Evolutionary conservation across 2,888 invertebrate genomes (phyloP), one percentile per base, ranked within the genome.

Genomic region (Cantharis rustica): DNA sequence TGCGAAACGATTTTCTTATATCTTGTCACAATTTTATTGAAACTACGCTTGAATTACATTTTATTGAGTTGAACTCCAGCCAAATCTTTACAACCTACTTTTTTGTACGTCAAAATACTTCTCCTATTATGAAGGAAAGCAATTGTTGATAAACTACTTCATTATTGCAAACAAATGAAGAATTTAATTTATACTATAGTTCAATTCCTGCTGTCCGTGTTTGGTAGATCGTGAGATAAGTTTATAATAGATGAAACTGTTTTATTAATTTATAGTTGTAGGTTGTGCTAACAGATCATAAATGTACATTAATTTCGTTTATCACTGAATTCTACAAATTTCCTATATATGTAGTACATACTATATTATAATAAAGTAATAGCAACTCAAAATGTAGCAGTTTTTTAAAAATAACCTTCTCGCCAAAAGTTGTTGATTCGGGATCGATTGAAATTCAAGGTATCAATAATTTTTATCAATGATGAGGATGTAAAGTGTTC

Each of bases 1-100:
- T 31, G 62, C 16, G 68, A 74, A 69, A 17, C 66, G 64, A 68
- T 76, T 73, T 76, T 76, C 73, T 75, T 73, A 72, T 75, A 71
- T 71, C 66, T 61, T 75, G 73, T 73, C 78, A 71, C 71, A 75
- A 68, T 75, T 78, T 75, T 71, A 73, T 75, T 78, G 71, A 76
- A 79, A 73, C 70, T 72, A 69, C 68, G 71, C 71, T 70, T 23
- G 71, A 73, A 75, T 77, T 79, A 70, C 79, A 69, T 77, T 71
- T 79, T 79, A 76, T 75, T 72, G 79, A 77, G 73, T 77, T 79
- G 73, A 70, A 73, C 75, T 63, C 61, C 63, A 71, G 77, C 74
- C 74, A 77, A 73, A 73, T 76, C 71, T 73, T 61, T 68, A 16
- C 68, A 76, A 70, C 71, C 73, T 76, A 73, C 76, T 73, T 73